Base-by-base conservation (phyloP, 2,113 vertebrate genomes). In the Zapornia atra region DNA sequence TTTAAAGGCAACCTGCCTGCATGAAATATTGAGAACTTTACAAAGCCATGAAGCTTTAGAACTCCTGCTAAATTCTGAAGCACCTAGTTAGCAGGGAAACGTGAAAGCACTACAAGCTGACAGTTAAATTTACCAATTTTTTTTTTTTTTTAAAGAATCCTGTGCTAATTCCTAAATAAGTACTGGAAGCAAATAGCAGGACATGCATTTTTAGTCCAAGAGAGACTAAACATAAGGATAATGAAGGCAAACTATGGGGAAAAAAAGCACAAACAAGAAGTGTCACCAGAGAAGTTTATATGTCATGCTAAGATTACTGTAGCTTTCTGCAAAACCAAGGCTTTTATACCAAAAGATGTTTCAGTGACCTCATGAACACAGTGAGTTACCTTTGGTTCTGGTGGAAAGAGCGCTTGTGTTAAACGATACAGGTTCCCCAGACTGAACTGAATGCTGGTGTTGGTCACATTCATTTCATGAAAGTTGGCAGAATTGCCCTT, bases 401-500 rank as follows among this genome's bases (percentile, higher is more conserved):
- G 98, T 2, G 99, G 99, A 21, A 99, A 99, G 29, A 99, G 79
- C 0, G 98, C 97, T 40, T 92, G 97, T 54, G 95, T 97, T 9
- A 99, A 60, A 5, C 99, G 98, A 90, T 98, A 98, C n/a, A 98
- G 42, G 82, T 99, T 99, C 20, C 97, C 98, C 38, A 98, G 20
- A 90, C 98, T 99, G 91, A 99, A 88, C 86, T 98, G 98, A 50
- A 99, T 95, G 96, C 97, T 99, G 92, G 98, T 98, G 93, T 98
- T 99, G 93, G 97, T 98, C 64, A 99, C 17, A 0, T 98, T 96
- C 91, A 99, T 95, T 46, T 98, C 98, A 4, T 99, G 98, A 73
- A 99, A 98, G 97, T 97, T 99, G 61, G 95, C 98, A 86, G 99
- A 99, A 64, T 96, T 98, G 77, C 98, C 98, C 15, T 98, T 98